Evolutionary conservation across 2,888 invertebrate species (phyloP).

Genomic region (Oxyscelio sp.): DNA sequence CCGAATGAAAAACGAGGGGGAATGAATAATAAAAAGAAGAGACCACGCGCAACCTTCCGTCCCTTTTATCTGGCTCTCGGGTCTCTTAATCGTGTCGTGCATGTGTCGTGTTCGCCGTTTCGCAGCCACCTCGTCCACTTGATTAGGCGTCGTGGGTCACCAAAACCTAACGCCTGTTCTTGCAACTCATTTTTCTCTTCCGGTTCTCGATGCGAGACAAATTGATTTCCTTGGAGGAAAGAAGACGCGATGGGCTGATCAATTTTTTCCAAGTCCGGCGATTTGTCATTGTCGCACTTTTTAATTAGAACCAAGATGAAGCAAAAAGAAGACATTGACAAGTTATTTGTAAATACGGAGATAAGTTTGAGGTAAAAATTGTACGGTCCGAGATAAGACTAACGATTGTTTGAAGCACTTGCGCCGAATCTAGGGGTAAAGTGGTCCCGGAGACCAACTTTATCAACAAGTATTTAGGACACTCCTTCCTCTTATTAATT

Average conservation of each 20-base stretch:
- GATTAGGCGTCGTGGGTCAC: slow-evolving; percentile 8
- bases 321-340: background rate
- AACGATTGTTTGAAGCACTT: no score
- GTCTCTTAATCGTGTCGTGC: slow-evolving; percentile 10
- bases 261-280: background rate
- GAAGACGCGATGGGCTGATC: slow-evolving; percentile 13
- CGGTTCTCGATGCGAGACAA: slow-evolving; percentile 5
- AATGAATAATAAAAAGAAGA: slow-evolving; percentile 53
- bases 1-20: slow-evolving; percentile 22
- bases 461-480: slow-evolving; percentile 49
- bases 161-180: background rate
- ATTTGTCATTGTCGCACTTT: slow-evolving; percentile 17
- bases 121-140: slow-evolving; percentile 23
- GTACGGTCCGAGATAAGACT: background rate
- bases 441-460: background rate
- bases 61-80: background rate
- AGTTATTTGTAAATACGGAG: background rate
- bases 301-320: slow-evolving; percentile 5
- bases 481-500: slow-evolving; percentile 45
- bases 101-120: slow-evolving; percentile 33
- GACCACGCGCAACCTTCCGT: slow-evolving; percentile 19
- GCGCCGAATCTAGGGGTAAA: background rate
- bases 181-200: slow-evolving; percentile 9
- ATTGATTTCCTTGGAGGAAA: slow-evolving; percentile 15
- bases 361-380: background rate